Conservation (phyloP, 2,888 invertebrate species). For the Thelaira solivaga region DNA sequence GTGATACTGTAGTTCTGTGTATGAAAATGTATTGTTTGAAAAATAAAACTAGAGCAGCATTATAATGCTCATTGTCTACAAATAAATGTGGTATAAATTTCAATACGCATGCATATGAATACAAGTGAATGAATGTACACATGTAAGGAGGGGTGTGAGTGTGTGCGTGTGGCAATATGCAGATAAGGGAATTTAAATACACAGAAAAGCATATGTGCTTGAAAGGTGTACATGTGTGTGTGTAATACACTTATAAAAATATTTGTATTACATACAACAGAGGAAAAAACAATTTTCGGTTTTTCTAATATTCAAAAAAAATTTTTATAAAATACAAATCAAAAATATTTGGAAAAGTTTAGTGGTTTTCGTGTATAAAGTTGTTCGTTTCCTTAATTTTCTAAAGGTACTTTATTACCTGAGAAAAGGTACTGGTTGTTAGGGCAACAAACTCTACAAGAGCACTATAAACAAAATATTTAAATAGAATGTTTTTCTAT, state of each 20-base stretch:
- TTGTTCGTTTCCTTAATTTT: too few species aligned
- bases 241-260: too few species aligned
- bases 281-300: too few species aligned
- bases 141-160: too few species aligned
- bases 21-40: constrained; percentile 1
- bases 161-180: not conserved
- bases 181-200: not conserved
- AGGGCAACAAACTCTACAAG: not conserved
- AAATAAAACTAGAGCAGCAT: constrained; percentile 19
- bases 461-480: not conserved
- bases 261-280: too few species aligned
- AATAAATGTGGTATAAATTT: not conserved
- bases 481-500: not conserved
- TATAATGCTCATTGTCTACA: constrained; percentile 8
- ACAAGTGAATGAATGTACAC: too few species aligned
- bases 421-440: not conserved
- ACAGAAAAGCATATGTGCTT: not conserved
- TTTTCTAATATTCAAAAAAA: too few species aligned
- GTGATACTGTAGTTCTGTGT: too few species aligned
- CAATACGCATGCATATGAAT: not conserved
- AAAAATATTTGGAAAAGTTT: too few species aligned
- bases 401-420: too few species aligned
- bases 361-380: too few species aligned
- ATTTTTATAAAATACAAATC: too few species aligned
- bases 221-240: not conserved